Evolutionary conservation across 2,797 vertebrate genomes (phyloP).

Genomic region (Vultur gryphus): DNA sequence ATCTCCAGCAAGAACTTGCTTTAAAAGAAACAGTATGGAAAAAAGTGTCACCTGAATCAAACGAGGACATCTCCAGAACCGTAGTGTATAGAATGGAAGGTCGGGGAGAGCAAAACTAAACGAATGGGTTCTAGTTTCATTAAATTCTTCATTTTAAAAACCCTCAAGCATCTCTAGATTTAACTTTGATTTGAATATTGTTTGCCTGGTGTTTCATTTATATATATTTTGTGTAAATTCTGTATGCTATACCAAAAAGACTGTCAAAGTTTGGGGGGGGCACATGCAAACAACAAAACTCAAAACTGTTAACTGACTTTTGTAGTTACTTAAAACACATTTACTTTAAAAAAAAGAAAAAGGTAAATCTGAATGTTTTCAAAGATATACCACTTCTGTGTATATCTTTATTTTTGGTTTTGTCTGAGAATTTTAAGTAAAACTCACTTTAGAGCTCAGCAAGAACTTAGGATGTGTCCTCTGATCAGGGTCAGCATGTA

Average conservation of each 20-base stretch:
- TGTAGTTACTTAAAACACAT: conserved; percentile 14
- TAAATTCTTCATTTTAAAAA: conserved; percentile 58
- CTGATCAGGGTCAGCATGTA: not conserved
- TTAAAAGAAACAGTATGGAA: conserved; percentile 97
- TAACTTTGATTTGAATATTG: conserved; percentile 66
- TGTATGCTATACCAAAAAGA: conserved; percentile 61
- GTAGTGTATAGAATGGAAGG: conserved; percentile 98
- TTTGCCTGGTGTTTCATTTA: conserved; percentile 57
- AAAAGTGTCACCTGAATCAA: conserved; percentile 94
- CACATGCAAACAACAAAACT: not conserved
- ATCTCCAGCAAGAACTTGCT: conserved; percentile 96
- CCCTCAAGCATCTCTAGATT: conserved; percentile 62
- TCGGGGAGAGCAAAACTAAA: conserved; percentile 81
- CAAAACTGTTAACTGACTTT: conserved; percentile 22
- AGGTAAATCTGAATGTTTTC: conserved; percentile 5
- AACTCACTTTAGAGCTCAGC: not conserved
- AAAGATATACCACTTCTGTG: not conserved
- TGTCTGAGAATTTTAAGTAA: conserved; percentile 1
- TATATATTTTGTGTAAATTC: conserved; percentile 64
- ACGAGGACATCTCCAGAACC: conserved; percentile 95
- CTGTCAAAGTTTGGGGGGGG: conserved; percentile 16
- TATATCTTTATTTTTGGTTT: conserved; percentile 29
- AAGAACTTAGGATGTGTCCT: not conserved
- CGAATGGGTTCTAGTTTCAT: conserved; percentile 64
- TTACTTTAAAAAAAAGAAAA: not conserved